Evolutionary conservation across 2,113 vertebrate species (phyloP).

Genomic region (Osmerus eperlanus): DNA sequence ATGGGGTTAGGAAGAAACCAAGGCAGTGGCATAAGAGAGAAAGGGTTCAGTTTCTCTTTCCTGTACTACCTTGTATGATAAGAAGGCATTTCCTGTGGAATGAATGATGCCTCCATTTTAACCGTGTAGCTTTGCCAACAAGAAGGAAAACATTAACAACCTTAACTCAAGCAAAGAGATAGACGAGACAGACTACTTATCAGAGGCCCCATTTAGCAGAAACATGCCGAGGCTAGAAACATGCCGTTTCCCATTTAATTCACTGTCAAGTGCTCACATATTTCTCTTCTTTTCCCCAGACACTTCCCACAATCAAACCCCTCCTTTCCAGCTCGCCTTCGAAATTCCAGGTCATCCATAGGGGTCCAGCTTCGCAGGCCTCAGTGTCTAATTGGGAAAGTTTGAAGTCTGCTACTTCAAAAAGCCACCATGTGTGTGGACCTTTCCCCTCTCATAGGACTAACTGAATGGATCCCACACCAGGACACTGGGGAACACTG

Average conservation of each 20-base stretch:
- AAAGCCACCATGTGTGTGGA: slow-evolving; percentile 3
- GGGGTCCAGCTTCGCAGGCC: slow-evolving; percentile 8
- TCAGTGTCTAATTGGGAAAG: slow-evolving; percentile 28
- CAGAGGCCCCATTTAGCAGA: no score
- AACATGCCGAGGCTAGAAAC: no score
- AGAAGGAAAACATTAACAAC: slow-evolving; percentile 6
- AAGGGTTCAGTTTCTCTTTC: slow-evolving; percentile 48
- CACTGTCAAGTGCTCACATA: not conserved
- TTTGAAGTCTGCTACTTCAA: slow-evolving; percentile 19
- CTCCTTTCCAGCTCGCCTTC: not conserved
- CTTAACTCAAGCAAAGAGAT: no score
- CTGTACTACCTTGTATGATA: slow-evolving; percentile 45
- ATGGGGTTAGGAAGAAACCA: slow-evolving; percentile 51
- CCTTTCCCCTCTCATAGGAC: slow-evolving; percentile 1
- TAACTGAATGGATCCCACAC: slow-evolving; percentile 18
- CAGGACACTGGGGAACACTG: slow-evolving; percentile 16
- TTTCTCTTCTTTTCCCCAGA: no score
- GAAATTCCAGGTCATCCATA: slow-evolving; percentile 22
- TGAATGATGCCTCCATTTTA: slow-evolving; percentile 39
- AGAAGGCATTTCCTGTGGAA: slow-evolving; percentile 58
- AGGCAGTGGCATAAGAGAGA: slow-evolving; percentile 16
- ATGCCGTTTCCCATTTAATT: not conserved
- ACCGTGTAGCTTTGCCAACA: slow-evolving; percentile 14
- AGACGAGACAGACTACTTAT: no score
- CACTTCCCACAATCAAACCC: not conserved